Percentiles rank a stretch among this genome's conserved stretches.
phyloP scores from a whole-genome alignment of 2,113 vertebrate genomes.

The Mohoua ochrocephala region DNA sequence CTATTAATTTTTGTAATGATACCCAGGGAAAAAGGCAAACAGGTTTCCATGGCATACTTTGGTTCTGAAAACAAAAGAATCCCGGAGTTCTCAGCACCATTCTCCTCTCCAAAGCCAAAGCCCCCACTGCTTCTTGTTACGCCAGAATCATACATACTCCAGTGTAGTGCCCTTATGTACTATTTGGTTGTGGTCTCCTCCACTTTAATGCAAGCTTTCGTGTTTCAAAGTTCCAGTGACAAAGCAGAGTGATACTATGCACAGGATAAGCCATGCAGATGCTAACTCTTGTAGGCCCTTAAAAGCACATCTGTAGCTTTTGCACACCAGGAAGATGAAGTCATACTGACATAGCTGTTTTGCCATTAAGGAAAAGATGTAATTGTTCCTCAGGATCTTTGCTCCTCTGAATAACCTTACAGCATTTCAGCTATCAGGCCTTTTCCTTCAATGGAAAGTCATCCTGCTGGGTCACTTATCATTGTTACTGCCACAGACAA shows the following conservation, averaged over 20 bases:
- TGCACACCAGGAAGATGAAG: not conserved
- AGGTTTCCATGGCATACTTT: not conserved
- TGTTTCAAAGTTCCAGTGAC: not conserved
- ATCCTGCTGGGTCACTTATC: not conserved
- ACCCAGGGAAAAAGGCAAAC: not conserved
- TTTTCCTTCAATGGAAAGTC: not conserved
- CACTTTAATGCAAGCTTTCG: not conserved
- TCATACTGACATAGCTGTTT: not conserved
- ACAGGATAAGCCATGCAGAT: not conserved
- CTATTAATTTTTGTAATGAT: not conserved
- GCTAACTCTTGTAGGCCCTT: not conserved
- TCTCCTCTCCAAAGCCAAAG: not conserved
- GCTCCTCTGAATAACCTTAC: not conserved
- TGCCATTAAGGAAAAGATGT: not conserved
- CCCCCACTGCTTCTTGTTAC: not conserved
- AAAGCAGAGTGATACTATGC: not conserved
- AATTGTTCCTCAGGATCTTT: not conserved
- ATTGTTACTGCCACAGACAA: not conserved
- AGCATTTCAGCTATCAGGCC: not conserved
- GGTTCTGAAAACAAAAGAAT: not conserved
- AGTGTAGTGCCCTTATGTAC: not conserved
- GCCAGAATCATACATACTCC: not conserved
- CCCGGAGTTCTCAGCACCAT: not conserved
- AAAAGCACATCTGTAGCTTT: not conserved
- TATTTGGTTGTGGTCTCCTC: not conserved